Evolutionary conservation across 1,140 invertebrate species (phyloP), one percentile per base, ranked within the genome.

Genomic region (Eriosoma lanigerum): DNA sequence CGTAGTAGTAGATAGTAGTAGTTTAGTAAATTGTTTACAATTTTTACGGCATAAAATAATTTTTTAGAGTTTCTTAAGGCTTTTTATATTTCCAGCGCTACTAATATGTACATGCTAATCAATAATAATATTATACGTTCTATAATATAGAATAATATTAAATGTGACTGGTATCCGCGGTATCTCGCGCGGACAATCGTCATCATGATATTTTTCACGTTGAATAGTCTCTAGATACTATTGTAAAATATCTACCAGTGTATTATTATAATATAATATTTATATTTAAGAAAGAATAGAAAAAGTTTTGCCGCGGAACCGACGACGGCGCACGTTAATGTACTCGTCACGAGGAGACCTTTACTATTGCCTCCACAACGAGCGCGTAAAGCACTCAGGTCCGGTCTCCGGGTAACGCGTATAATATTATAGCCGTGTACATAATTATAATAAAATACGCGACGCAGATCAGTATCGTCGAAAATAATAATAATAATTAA

Each of bases 401-500:
- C 13, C 62, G 19, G 32, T 38, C 3, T 4, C 3, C 44, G 1
- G 24, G n/a, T 24, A 12, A 10, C 24, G 6, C 13, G 62, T n/a
- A 21, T 26, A n/a, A 8, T 38, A 38, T 38, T 38, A 38, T 38
- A 8, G 32, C 8, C 32, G 32, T 38, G 8, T 38, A 38, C 8
- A 38, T 38, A 38, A 38, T 38, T 4, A 38, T 38, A 38, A 38
- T 38, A 38, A 15, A 1, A 24, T 70, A 50, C 21, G 21, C 17
- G 19, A 29, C 44, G 19, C 46, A 12, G 48, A 72, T 72, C 21
- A 13, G 48, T 54, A 72, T 72, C 68, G 44, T 46, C 15, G 8
- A 62, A 62, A 58, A 58, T 15, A 12, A 54, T 32, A 66, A 66
- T n/a, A 75, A 75, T 75, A 75, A 75, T 75, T 32, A 54, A 56